Evolutionary conservation across 2,888 invertebrate genomes (phyloP), one percentile per base, ranked within the genome.

Genomic region (Scrobipalpa atriplicella): DNA sequence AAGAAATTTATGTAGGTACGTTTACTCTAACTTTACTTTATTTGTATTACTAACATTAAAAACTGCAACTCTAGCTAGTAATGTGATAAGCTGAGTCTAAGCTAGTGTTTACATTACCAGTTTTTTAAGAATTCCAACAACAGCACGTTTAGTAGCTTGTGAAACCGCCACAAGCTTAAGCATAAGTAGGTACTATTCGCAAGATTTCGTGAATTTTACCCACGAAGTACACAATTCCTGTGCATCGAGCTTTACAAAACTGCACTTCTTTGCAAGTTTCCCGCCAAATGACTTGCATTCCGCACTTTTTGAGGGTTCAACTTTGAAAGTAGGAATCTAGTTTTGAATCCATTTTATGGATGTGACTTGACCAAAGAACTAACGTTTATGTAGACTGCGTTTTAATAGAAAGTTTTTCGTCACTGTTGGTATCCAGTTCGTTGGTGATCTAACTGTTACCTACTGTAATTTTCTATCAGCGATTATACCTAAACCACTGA

Each of bases 201-300:
- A 3, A 47, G 16, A 47, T n/a, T 47, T 47, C 47, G 5, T n/a
- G 47, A n/a, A 47, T 47, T 3, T 13, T n/a, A 47, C n/a, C 47
- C 47, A 16, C 47, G 47, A 16, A 56, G 36, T 56, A n/a, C 36
- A 56, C 56, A 18, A 52, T 13, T 56, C 13, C 54, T 56, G 54
- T 29, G 54, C 21, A 56, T 56, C n/a, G 29, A 58, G 58, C 58
- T 58, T 29, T 16, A 38, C 36, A 13, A 58, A 58, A 58, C 38
- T 38, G 58, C 36, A 38, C 58, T 58, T 58, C 58, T 38, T 58
- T 8, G 36, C 11, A 58, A 58, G 29, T 56, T 56, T 1, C 13
- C 13, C 11, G 56, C 56, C n/a, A 56, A 56, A 56, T 56, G 38
- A 38, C 38, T 58, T 58, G 58, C 58, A 58, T 58, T 58, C 29